phyloP scores from a whole-genome alignment of 2,888 invertebrate species.

The Himalopsyche anomala region DNA sequence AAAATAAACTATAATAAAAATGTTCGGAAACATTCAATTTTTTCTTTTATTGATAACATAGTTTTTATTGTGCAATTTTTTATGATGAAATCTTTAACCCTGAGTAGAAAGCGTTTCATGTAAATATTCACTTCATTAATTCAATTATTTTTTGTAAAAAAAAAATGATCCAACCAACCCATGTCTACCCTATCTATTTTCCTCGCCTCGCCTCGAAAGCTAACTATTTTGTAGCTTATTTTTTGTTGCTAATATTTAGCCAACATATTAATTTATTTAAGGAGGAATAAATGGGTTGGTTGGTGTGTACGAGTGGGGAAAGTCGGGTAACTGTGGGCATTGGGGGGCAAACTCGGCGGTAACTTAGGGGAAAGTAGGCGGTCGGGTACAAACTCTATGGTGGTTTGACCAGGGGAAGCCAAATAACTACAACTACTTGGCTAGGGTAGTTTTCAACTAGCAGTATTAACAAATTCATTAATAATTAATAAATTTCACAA shows the following conservation, averaged over 20 bases:
- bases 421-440: conserved; percentile 24
- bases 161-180: background rate
- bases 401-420: conserved; percentile 47
- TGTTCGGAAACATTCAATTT: too few relatives aligned
- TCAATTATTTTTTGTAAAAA: background rate
- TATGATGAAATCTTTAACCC: too few relatives aligned
- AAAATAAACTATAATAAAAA: too few relatives aligned
- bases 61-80: too few relatives aligned
- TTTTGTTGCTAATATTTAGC: conserved; percentile 54
- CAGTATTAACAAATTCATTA: too few relatives aligned
- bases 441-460: too few relatives aligned
- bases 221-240: conserved; percentile 40
- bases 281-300: conserved; percentile 60
- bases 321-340: conserved; percentile 24
- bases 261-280: conserved; percentile 60
- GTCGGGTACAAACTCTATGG: conserved; percentile 24
- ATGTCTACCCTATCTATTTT: conserved; percentile 31
- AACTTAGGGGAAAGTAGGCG: conserved; percentile 36
- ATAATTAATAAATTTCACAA: too few relatives aligned
- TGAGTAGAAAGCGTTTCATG: too few relatives aligned
- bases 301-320: conserved; percentile 40
- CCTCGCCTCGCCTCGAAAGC: conserved; percentile 28
- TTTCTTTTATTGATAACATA: too few relatives aligned
- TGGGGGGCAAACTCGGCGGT: conserved; percentile 37
- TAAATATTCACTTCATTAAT: too few relatives aligned